Conservation (phyloP, 1,140 invertebrate species). For the Scaptomyza montana region DNA sequence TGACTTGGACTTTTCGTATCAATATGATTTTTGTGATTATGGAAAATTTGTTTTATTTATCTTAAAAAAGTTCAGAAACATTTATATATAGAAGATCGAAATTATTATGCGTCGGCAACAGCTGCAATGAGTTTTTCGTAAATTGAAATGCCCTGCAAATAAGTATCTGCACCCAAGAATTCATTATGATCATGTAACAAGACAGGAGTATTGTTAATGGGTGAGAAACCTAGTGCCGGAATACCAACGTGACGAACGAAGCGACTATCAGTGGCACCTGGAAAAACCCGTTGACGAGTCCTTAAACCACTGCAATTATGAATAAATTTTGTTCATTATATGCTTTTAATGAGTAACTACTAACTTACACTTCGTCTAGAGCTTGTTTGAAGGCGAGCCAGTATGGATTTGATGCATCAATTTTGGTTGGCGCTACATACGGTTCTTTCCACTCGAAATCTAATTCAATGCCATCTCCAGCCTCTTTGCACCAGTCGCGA, state of each 20-base stretch:
- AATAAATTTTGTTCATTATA: background rate
- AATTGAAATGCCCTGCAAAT: slow-evolving; percentile 88
- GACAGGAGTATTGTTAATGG: slow-evolving; percentile 88
- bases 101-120: slow-evolving; percentile 83
- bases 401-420: slow-evolving; percentile 89
- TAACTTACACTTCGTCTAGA: slow-evolving; percentile 85
- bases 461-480: slow-evolving; percentile 90
- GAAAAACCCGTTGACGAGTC: slow-evolving; percentile 88
- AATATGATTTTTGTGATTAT: background rate
- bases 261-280: slow-evolving; percentile 91
- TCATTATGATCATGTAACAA: slow-evolving; percentile 92
- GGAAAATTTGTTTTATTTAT: background rate
- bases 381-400: slow-evolving; percentile 91
- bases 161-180: slow-evolving; percentile 87
- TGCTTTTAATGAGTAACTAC: background rate
- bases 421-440: slow-evolving; percentile 87
- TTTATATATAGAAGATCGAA: slow-evolving; percentile 87
- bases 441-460: slow-evolving; percentile 89
- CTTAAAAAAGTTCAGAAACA: background rate
- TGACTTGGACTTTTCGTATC: too few relatives aligned
- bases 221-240: slow-evolving; percentile 90
- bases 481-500: slow-evolving; percentile 91
- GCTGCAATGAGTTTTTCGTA: slow-evolving; percentile 87
- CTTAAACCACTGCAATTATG: slow-evolving; percentile 83
- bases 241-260: slow-evolving; percentile 85